Base-by-base conservation (phyloP, 2,113 vertebrate genomes). In the Ceyx melanurus region DNA sequence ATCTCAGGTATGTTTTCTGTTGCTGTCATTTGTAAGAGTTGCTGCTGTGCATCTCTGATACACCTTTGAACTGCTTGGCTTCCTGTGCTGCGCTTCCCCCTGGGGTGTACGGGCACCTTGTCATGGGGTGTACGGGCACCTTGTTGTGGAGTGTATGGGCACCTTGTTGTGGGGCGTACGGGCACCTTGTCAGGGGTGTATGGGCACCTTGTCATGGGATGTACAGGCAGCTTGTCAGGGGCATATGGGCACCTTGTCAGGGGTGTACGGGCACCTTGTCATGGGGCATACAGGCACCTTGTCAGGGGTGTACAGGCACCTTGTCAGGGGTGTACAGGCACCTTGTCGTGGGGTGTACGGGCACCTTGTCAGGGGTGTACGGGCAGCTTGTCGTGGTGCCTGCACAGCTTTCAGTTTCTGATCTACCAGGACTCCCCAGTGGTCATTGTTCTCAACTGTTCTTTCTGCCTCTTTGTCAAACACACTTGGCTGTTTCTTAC, bases 1-100 rank as follows among this genome's bases (percentile, higher is more conserved):
- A 60, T 97, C 75, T 96, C 98, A 54, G 99, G 99, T 99, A 96
- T 96, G 98, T 46, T 74, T 78, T 62, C 18, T 82, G 25, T 57
- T 58, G 35, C n/a, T 78, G 8, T 73, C 12, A 33, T 50, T 54
- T 4, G 0, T 66, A 56, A 28, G 23, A 51, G 94, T 91, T 83
- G 94, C 92, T 53, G 57, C 98, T 43, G 42, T 80, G 40, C 35
- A 29, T 56, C 51, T 91, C 35, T 31, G 23, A 58, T 61, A 42
- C n/a, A 58, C 29, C 9, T 54, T 43, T 9, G n/a, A 82, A 79
- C 17, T 58, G 6, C 14, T 1, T 1, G 53, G 10, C 22, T 20
- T 89, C 31, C 35, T 80, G n/a, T 72, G 28, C 16, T 1, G 0
- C 13, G n/a, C 61, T 74, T 53, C 35, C 23, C 23, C 42, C 29